Conservation (phyloP, 2,113 vertebrate species). For the Macquaria ambigua region DNA sequence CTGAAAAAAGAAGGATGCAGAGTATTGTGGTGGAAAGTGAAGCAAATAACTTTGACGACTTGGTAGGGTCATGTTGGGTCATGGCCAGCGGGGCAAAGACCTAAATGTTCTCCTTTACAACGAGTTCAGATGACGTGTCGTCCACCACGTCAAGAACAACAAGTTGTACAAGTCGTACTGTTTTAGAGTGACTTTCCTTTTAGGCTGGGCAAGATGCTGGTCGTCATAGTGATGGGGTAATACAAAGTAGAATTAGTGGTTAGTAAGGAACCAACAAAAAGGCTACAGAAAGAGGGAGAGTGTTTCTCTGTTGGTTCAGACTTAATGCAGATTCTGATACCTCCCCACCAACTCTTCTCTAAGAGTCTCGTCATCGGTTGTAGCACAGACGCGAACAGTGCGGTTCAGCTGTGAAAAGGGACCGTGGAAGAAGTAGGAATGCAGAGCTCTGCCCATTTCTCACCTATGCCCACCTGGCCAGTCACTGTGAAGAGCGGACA, state of each 20-base stretch:
- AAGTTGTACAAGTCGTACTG: neutral
- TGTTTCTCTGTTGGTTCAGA: conserved; percentile 12
- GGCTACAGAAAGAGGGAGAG: neutral
- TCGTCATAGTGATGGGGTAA: neutral
- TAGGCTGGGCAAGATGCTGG: neutral
- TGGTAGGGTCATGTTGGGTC: neutral
- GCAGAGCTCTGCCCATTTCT: conserved; percentile 32
- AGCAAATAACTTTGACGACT: neutral
- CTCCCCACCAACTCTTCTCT: neutral
- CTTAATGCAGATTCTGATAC: neutral
- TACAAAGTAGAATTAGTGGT: neutral
- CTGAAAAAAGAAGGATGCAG: neutral
- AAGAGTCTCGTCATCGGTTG: neutral
- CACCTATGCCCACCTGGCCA: conserved; percentile 59
- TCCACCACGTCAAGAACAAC: neutral
- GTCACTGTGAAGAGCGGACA: conserved; percentile 51
- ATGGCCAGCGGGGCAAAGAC: neutral
- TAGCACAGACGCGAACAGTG: neutral
- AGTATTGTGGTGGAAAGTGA: neutral
- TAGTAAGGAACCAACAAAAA: neutral
- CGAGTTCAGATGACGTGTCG: neutral
- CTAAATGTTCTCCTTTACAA: neutral
- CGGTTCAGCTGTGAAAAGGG: conserved; percentile 22
- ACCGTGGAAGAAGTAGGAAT: conserved; percentile 17
- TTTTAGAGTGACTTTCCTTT: neutral